Conservation (phyloP, 2,113 vertebrate genomes). For the Vombatus ursinus region DNA sequence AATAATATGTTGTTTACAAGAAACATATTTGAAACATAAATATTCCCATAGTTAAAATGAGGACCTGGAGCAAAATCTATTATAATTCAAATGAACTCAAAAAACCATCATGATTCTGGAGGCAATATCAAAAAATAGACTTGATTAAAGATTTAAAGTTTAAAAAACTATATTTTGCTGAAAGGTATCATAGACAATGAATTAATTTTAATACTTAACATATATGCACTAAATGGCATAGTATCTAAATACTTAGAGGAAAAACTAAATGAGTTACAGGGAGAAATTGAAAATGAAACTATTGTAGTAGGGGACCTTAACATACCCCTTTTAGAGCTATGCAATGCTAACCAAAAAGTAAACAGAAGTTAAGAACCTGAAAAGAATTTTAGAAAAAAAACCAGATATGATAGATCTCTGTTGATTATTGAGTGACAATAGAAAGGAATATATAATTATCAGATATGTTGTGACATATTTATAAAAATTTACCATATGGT, state of each 20-base stretch:
- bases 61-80: background rate
- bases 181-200: background rate
- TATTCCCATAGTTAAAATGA: background rate
- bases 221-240: background rate
- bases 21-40: background rate
- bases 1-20: background rate
- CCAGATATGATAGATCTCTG: background rate
- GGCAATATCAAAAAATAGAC: background rate
- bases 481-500: background rate
- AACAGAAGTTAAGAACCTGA: background rate
- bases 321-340: background rate
- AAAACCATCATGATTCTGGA: background rate
- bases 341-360: background rate
- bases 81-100: background rate
- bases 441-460: background rate
- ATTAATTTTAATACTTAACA: background rate
- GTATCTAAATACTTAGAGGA: background rate
- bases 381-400: background rate
- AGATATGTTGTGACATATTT: background rate
- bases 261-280: background rate
- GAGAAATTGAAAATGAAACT: background rate
- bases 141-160: background rate
- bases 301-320: background rate
- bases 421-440: background rate
- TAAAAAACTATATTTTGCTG: background rate